phyloP scores from a whole-genome alignment of 2,113 vertebrate species.

The Orycteropus afer region DNA sequence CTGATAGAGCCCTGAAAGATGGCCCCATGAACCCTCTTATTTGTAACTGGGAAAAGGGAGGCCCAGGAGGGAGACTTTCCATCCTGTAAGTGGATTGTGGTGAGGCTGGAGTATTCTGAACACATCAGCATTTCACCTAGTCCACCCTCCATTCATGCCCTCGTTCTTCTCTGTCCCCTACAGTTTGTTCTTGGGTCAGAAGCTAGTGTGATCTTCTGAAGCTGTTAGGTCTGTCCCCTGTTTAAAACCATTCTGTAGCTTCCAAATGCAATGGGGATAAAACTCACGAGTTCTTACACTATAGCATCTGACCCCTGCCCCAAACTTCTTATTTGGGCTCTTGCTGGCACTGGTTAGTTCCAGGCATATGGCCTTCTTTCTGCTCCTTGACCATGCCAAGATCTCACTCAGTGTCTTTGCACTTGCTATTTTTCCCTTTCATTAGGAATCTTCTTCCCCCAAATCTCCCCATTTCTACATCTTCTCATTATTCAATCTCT shows the following conservation, averaged over 20 bases:
- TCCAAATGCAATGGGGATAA: not conserved
- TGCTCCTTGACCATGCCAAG: too few species aligned
- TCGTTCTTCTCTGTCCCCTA: not conserved
- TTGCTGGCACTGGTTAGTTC: rapidly evolving
- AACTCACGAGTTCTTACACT: not conserved
- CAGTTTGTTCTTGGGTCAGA: not conserved
- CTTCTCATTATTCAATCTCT: not conserved
- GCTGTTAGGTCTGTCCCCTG: not conserved
- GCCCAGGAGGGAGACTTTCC: rapidly evolving
- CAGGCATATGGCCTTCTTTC: not conserved
- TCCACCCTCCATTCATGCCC: rapidly evolving
- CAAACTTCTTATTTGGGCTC: not conserved
- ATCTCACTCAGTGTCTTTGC: not conserved
- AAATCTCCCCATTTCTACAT: rapidly evolving
- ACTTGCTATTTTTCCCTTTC: not conserved
- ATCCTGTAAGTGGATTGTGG: not conserved
- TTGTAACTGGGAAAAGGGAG: not conserved
- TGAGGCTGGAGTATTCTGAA: not conserved
- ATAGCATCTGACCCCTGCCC: too few species aligned
- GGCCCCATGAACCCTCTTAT: not conserved
- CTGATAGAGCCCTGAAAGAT: not conserved
- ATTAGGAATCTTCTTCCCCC: not conserved
- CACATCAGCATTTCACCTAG: rapidly evolving
- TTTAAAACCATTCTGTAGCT: not conserved
- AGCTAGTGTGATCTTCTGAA: not conserved